Conservation (phyloP, 2,113 vertebrate species). For the Thunnus thynnus region DNA sequence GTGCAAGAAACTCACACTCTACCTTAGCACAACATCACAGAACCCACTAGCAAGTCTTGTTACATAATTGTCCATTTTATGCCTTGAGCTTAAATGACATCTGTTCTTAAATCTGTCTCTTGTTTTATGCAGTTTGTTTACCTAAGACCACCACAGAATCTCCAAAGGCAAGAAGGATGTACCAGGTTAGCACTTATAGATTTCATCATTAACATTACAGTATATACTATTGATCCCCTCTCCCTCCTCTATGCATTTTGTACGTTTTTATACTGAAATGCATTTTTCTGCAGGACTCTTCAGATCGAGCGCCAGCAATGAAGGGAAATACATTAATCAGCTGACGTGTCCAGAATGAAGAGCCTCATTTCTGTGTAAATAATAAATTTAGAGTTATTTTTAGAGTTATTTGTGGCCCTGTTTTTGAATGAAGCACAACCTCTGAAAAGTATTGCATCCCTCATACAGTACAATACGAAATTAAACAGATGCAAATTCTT, state of each 20-base stretch:
- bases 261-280: not conserved
- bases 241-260: not conserved
- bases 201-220: conserved; percentile 1
- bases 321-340: conserved; percentile 38
- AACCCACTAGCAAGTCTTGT: not conserved
- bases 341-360: conserved; percentile 50
- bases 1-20: not conserved
- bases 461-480: not conserved
- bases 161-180: conserved; percentile 58
- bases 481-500: conserved; percentile 34
- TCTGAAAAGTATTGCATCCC: conserved; percentile 40
- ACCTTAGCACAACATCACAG: not conserved
- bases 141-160: conserved; percentile 67
- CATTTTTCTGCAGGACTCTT: conserved; percentile 56
- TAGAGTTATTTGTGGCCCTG: conserved; percentile 54
- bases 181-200: conserved; percentile 48
- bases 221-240: not conserved
- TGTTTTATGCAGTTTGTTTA: conserved; percentile 82
- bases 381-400: conserved; percentile 65
- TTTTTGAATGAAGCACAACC: conserved; percentile 47
- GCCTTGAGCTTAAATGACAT: not conserved
- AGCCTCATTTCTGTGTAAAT: conserved; percentile 68
- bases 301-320: conserved; percentile 35
- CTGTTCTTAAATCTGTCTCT: conserved; percentile 1
- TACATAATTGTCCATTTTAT: not conserved